Evolutionary conservation across 2,113 vertebrate species (phyloP), one percentile per base, ranked within the genome.

Genomic region (Tragelaphus scriptus): DNA sequence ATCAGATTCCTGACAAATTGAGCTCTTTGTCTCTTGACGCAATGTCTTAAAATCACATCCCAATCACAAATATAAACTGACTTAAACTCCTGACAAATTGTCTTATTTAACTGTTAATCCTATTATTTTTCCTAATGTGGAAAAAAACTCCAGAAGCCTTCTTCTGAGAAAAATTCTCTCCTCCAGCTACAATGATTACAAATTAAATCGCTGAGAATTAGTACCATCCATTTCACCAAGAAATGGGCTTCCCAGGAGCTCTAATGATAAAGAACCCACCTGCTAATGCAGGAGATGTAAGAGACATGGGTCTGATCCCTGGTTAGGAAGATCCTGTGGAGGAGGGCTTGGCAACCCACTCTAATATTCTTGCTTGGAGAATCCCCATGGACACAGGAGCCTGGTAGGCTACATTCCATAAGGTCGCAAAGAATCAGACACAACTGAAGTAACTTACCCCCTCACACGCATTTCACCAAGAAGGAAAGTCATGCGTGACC

Each of bases 21-120:
- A 85, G 13, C 26, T 82, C 26, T 90, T 96, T 80, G 30, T 94
- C 77, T 92, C 53, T 92, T 80, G 44, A 84, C 65, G 17, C 28
- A 53, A 40, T 68, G 61, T 96, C 49, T 90, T 87, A 90, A 55
- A 85, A 63, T 87, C 12, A 12, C 75, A 91, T 89, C 28, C 30
- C 23, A 90, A n/a, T 44, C 25, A 47, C 93, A 88, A 96, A 88
- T 93, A 85, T 85, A 95, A 88, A 96, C n/a, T 77, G 40, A 86
- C 25, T 93, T 85, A 91, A 85, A 88, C 19, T 51, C 16, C 32
- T 89, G 9, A 16, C 28, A 88, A 90, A 82, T 1, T 97, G 19
- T 80, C 65, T 63, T 28, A 85, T 12, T 30, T 92, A 96, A 96
- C 51, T 53, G 21, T 88, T 92, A 94, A 93, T 89, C 40, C 32